Base-by-base conservation (phyloP, 2,797 vertebrate genomes). In the Notolepis coatsorum region DNA sequence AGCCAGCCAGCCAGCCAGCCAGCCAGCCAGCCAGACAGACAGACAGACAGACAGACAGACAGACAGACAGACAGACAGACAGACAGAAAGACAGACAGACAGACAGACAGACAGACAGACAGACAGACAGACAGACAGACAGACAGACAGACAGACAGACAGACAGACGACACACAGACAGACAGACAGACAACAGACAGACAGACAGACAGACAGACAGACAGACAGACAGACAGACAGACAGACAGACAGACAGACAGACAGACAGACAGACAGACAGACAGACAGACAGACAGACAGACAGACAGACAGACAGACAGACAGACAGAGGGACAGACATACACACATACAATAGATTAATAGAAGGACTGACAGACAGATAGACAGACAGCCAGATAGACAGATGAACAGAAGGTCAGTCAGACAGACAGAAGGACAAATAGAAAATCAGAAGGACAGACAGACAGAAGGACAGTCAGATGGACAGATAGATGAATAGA, bases 31-130 rank as follows among this genome's bases (percentile, higher is more conserved):
- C 66, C 5, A 35, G 56, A 70, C 1, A 47, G 37, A 71, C 3
- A 20, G 25, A 54, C 35, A 52, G 13, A 4, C 33, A 12, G 31
- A n/a, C 31, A 3, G 21, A 8, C n/a, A n/a, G n/a, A n/a, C n/a
- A n/a, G 1, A n/a, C 23, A 15, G 56, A 82, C 33, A 77, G 54
- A 77, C n/a, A 65, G 47, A 68, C 5, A 35, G 56, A 70, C 1
- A 47, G 37, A 71, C 3, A 20, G 25, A 54, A 31, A 52, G 13
- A 4, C 33, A 12, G 31, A n/a, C 31, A 3, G 21, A 8, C n/a
- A n/a, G n/a, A n/a, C n/a, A n/a, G 1, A n/a, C 23, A 15, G 56
- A 82, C 33, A 77, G 54, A 77, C n/a, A 65, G 47, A 68, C 5
- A 35, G 56, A 70, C 1, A 47, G 37, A 71, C 3, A 20, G 25